A percentile compares a stretch with the other conserved stretches of the same genome.
phyloP scores from a whole-genome alignment of 2,888 invertebrate species.

The Rhynchonema sp. region DNA sequence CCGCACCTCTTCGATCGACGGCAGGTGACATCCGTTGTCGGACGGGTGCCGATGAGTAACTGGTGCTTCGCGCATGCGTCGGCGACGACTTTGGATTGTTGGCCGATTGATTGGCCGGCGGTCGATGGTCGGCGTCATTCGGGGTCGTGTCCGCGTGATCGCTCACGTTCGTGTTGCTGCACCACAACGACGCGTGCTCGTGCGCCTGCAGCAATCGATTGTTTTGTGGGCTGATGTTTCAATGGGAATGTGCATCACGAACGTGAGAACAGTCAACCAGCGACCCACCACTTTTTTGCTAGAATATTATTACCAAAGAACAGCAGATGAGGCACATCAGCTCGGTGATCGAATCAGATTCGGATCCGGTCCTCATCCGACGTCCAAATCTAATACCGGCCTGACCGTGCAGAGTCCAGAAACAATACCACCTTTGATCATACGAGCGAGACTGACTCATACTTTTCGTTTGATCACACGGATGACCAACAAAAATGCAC shows the following conservation, averaged over 20 bases:
- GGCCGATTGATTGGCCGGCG: background rate
- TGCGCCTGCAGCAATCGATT: background rate
- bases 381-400: too few species aligned
- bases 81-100: slow-evolving; percentile 7
- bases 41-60: slow-evolving; percentile 55
- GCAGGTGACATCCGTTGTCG: slow-evolving; percentile 48
- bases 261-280: too few species aligned
- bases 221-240: too few species aligned
- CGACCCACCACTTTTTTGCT: too few species aligned
- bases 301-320: too few species aligned
- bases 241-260: too few species aligned
- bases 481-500: too few species aligned
- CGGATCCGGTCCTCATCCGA: too few species aligned
- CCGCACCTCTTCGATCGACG: slow-evolving; percentile 34
- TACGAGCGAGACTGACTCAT: background rate
- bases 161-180: background rate
- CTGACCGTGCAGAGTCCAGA: too few species aligned
- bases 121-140: background rate
- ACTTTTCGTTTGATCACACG: too few species aligned
- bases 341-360: too few species aligned
- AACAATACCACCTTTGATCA: background rate
- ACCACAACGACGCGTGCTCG: background rate
- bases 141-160: background rate
- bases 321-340: too few species aligned
- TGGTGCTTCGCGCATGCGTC: slow-evolving; percentile 20